phyloP scores from a whole-genome alignment of 2,888 invertebrate genomes.

The Microplitis manilae region DNA sequence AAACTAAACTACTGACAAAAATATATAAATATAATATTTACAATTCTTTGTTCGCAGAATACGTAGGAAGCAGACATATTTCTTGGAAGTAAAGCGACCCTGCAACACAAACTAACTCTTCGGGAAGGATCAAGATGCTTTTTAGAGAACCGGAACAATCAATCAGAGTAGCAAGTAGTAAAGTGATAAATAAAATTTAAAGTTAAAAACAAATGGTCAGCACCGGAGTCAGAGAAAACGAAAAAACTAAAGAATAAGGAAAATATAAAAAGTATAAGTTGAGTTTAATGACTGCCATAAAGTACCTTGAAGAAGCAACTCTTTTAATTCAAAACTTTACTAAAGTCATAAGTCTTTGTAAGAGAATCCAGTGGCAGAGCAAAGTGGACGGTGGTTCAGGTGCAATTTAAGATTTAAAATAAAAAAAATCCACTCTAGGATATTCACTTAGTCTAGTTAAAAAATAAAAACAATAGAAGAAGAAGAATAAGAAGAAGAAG shows the following conservation, averaged over 20 bases:
- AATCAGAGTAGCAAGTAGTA: neutral
- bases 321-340: neutral
- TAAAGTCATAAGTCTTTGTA: neutral
- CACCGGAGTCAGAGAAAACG: neutral
- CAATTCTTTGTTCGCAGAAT: conserved; percentile 23
- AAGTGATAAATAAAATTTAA: neutral
- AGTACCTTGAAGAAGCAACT: neutral
- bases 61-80: conserved; percentile 16
- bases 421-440: neutral
- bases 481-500: too few relatives aligned
- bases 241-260: neutral
- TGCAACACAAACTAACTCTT: conserved; percentile 32
- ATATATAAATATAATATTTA: conserved; percentile 17
- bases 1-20: neutral
- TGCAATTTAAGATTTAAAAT: neutral
- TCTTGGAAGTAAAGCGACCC: conserved; percentile 25
- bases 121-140: conserved; percentile 25
- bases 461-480: too few relatives aligned
- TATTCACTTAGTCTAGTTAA: neutral
- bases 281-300: neutral
- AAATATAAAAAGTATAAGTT: neutral
- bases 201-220: neutral
- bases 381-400: too few relatives aligned
- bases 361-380: neutral
- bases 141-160: conserved; percentile 8